Evolutionary conservation across 35 echinoderm and acorn worm genomes (phyloP).

Genomic region (Heliocidaris erythrogramma): DNA sequence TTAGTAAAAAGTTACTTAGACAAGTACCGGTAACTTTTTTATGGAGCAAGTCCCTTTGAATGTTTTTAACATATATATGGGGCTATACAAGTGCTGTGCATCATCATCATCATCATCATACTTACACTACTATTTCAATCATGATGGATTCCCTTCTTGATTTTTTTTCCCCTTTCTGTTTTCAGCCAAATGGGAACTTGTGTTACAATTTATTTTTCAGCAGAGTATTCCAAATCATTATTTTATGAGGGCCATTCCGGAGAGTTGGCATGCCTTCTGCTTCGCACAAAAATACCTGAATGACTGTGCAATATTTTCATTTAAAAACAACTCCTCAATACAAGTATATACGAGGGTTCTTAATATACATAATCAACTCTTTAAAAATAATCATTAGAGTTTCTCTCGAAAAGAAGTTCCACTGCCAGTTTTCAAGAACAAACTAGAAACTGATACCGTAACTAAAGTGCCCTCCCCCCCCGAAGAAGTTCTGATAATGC

Average conservation of each 20-base stretch:
- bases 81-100: no score
- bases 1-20: no score
- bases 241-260: neutral
- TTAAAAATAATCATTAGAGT: neutral
- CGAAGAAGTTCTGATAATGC: neutral
- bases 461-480: neutral
- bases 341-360: neutral
- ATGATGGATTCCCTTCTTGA: no score
- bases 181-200: no score
- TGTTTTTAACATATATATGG: no score
- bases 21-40: no score
- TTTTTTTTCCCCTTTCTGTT: no score
- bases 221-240: neutral
- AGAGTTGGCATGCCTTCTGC: neutral
- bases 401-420: neutral
- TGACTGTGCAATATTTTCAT: neutral
- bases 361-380: no score
- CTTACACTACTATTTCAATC: no score
- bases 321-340: neutral
- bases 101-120: no score
- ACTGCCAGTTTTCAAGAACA: neutral
- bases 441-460: neutral
- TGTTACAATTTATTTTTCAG: neutral
- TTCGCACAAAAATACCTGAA: neutral
- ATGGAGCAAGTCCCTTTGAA: no score